Conservation (phyloP, 2,888 invertebrate genomes). For the Neoscelio sp. region DNA sequence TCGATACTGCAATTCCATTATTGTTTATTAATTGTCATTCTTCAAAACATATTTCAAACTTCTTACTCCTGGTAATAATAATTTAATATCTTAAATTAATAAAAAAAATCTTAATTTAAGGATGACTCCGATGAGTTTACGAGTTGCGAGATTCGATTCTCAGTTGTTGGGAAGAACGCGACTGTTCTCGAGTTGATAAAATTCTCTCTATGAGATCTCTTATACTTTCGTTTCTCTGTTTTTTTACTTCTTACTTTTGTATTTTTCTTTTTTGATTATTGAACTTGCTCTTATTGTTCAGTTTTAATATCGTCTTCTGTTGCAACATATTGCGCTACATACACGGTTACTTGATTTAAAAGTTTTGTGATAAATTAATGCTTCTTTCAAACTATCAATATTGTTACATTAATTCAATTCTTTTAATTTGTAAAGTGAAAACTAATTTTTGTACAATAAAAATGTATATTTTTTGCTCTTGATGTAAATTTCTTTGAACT, state of each 20-base stretch:
- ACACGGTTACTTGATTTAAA: slow-evolving; percentile 18
- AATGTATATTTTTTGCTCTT: neutral
- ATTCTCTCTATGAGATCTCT: slow-evolving; percentile 41
- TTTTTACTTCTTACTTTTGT: slow-evolving; percentile 28
- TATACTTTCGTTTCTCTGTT: slow-evolving; percentile 39
- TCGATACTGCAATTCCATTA: no score
- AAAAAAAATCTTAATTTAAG: slow-evolving; percentile 26
- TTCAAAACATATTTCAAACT: no score
- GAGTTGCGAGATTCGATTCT: slow-evolving; percentile 44
- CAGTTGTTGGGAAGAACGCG: slow-evolving; percentile 26
- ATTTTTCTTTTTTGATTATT: slow-evolving; percentile 45
- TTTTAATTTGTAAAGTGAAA: neutral
- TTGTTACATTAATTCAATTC: slow-evolving; percentile 11
- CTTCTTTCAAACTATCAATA: slow-evolving; percentile 4
- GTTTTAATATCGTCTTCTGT: slow-evolving; percentile 47
- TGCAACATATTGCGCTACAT: slow-evolving; percentile 44
- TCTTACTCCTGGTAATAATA: no score
- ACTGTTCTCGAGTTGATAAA: slow-evolving; percentile 44
- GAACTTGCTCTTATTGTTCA: slow-evolving; percentile 55
- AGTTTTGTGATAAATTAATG: slow-evolving; percentile 16
- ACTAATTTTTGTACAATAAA: no score
- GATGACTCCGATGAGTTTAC: slow-evolving; percentile 21
- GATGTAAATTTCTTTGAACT: no score
- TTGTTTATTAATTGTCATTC: no score
- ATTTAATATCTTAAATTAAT: slow-evolving; percentile 28